Base-by-base conservation (phyloP, 2,113 vertebrate genomes). In the Actenoides lindsayi region DNA sequence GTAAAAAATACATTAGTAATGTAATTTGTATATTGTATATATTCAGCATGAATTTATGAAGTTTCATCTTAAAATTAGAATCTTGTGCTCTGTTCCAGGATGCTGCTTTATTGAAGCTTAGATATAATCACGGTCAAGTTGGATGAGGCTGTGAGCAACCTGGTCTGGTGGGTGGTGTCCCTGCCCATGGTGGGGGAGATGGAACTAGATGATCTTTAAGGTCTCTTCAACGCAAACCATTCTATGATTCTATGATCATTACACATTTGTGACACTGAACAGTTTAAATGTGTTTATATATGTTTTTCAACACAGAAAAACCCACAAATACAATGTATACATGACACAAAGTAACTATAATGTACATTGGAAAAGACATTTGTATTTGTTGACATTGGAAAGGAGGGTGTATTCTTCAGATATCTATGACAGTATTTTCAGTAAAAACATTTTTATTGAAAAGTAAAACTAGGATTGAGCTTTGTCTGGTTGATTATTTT, bases 361-460 rank as follows among this genome's bases (percentile, higher is more conserved):
- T 4, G 5, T 65, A 31, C 53, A 44, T 84, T 73, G 77, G 19
- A 84, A 78, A 92, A 93, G 28, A 51, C 7, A 10, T 62, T 74
- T 63, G 13, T 67, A 27, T 50, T 86, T 86, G 39, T 78, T 92
- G 67, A 70, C 28, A 5, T 28, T 95, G 91, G 57, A 93, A 78
- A 94, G n/a, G 11, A 48, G 31, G 28, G 14, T 56, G 21, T 18
- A 90, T 21, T 82, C 77, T 93, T 85, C 59, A 92, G n/a, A 31
- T 16, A 54, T 37, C 11, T 6, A 33, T 19, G 56, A 10, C 65
- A 35, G 9, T 71, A 37, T 87, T 92, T 92, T 63, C 16, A 25
- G 25, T 89, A 41, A 87, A 84, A 93, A 54, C 4, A 76, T 69
- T 76, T 86, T 86, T 80, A 90, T 70, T 69, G 73, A 87, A 89